phyloP scores from a whole-genome alignment of 2,797 vertebrate genomes.

The Lerista edwardsae region DNA sequence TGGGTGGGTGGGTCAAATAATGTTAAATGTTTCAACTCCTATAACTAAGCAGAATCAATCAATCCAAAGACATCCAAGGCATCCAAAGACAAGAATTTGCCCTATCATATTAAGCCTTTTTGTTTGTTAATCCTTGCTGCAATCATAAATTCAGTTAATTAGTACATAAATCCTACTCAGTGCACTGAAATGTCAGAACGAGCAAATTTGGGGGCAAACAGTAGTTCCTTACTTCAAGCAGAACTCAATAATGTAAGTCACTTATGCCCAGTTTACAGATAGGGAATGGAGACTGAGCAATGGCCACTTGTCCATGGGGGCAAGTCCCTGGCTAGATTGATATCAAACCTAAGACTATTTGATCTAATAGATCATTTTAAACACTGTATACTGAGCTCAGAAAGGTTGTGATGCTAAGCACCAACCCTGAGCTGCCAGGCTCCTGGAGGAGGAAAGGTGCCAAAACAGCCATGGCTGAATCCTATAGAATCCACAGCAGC shows the following conservation, averaged over 20 bases:
- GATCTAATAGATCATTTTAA: neutral
- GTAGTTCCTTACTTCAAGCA: neutral
- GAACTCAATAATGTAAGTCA: neutral
- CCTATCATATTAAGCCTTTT: neutral
- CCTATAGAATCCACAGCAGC: no score
- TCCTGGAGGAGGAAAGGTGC: no score
- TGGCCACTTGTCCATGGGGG: fast-evolving
- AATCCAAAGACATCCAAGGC: no score
- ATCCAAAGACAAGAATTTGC: constrained; percentile 9
- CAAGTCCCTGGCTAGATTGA: neutral
- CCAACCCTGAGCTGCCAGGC: no score
- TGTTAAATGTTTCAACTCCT: constrained; percentile 14
- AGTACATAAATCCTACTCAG: neutral
- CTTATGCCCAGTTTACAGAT: constrained; percentile 1
- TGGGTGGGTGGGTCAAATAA: neutral
- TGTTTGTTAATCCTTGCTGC: neutral
- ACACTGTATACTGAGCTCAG: neutral
- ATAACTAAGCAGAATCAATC: neutral
- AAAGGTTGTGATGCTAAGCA: neutral
- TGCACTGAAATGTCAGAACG: neutral
- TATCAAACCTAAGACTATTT: neutral
- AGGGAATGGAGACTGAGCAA: constrained; percentile 65
- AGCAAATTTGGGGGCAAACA: neutral
- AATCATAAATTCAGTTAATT: neutral
- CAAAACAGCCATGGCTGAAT: no score